Conservation (phyloP, 2,797 vertebrate genomes). For the Mus spretus region DNA sequence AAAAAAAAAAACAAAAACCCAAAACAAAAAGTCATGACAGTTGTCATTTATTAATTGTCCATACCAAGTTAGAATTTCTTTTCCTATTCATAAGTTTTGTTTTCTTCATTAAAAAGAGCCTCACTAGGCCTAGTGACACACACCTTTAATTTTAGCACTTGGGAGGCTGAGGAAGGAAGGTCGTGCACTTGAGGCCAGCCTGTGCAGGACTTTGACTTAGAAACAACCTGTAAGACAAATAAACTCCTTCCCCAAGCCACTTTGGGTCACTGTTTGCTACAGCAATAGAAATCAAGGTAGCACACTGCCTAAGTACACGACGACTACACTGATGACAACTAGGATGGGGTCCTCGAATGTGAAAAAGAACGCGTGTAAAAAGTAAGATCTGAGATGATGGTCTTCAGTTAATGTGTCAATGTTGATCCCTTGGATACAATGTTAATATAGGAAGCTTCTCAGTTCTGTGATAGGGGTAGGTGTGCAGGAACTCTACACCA, state of each 20-base stretch:
- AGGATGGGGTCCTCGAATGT: not conserved
- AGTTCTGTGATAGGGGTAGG: not conserved
- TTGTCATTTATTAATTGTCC: not conserved
- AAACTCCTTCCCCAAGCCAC: not conserved
- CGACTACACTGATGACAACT: not conserved
- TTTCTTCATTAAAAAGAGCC: constrained; percentile 39
- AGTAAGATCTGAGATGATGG: not conserved
- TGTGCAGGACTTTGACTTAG: not conserved
- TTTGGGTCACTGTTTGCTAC: not conserved
- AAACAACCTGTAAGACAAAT: not conserved
- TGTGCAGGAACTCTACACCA: not conserved
- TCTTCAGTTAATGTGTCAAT: not conserved
- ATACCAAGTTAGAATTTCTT: not conserved
- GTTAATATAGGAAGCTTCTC: not conserved
- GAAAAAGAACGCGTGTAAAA: constrained; percentile 7
- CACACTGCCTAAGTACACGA: not conserved
- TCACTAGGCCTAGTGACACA: not conserved
- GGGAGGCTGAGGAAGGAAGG: not conserved
- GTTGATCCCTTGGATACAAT: not conserved
- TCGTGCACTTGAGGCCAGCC: not conserved
- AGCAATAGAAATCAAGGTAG: not conserved
- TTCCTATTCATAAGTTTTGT: not conserved
- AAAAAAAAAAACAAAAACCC: too few relatives aligned
- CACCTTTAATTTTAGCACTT: not conserved
- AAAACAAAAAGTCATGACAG: not conserved